These are phyloP conservation scores for Arvicanthis niloticus DNA, from an alignment of 2,113 vertebrate species.

Conservation along the genomic window DNA sequence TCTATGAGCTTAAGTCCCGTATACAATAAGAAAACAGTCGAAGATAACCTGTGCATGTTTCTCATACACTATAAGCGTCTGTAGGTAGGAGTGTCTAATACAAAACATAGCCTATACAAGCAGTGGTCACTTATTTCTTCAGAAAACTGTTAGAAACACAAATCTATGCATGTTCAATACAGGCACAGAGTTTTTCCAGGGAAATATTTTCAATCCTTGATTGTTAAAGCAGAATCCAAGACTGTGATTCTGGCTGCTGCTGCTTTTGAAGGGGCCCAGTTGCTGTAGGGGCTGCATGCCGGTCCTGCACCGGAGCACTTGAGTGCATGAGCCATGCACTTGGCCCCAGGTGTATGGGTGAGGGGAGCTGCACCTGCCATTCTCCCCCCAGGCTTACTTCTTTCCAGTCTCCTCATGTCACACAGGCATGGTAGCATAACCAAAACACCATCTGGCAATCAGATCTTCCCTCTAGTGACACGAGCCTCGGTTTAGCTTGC, in stretches of 20 bases:
- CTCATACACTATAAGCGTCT: neutral
- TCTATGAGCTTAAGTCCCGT: no score
- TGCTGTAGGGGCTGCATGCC: neutral
- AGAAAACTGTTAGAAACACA: neutral
- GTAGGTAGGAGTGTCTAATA: neutral
- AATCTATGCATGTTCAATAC: neutral
- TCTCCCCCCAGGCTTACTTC: neutral
- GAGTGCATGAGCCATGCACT: neutral
- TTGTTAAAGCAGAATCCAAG: neutral
- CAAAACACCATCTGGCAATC: constrained; percentile 43
- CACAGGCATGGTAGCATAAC: neutral
- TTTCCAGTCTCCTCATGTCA: neutral
- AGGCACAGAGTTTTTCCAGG: fast-evolving
- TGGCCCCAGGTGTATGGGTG: fast-evolving
- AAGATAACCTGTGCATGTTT: neutral
- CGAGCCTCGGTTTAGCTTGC: neutral
- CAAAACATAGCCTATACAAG: no score
- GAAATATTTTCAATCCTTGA: neutral
- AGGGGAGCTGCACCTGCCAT: no score
- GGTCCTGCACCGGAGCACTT: neutral
- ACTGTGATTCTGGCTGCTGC: neutral
- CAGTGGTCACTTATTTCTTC: neutral
- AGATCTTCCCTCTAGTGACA: neutral
- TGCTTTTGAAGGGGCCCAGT: neutral
- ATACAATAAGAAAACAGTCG: neutral